Evolutionary conservation across 1,140 invertebrate species (phyloP).

Genomic region (Plodia interpunctella): DNA sequence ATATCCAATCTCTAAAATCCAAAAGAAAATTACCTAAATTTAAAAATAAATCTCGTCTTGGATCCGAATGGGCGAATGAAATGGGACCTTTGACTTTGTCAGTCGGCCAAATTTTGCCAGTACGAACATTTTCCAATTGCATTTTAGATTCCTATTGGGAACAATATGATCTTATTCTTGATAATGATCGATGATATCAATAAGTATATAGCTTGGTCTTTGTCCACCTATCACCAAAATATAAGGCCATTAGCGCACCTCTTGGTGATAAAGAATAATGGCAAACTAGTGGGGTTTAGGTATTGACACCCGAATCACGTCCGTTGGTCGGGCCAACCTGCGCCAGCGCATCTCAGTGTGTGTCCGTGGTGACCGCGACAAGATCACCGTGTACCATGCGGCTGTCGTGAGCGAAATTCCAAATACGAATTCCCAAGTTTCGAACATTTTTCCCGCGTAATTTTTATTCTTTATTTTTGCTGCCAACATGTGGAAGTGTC

Average conservation of each 20-base stretch:
- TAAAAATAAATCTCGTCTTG: too few relatives aligned
- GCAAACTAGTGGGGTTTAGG: constrained; percentile 40
- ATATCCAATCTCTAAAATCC: too few relatives aligned
- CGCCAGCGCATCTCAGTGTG: constrained; percentile 54
- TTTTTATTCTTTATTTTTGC: constrained; percentile 33
- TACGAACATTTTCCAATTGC: too few relatives aligned
- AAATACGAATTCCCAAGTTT: constrained; percentile 43
- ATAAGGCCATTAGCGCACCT: background rate
- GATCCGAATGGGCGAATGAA: too few relatives aligned
- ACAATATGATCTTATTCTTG: too few relatives aligned
- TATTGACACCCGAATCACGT: constrained; percentile 57
- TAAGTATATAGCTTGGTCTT: background rate
- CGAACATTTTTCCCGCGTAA: constrained; percentile 9
- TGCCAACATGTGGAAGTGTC: constrained; percentile 59
- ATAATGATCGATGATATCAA: too few relatives aligned
- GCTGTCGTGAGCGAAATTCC: constrained; percentile 46
- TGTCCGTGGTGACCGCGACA: constrained; percentile 49
- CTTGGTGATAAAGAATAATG: background rate
- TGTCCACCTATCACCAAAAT: constrained; percentile 9
- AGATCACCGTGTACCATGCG: constrained; percentile 49
- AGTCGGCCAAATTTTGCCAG: too few relatives aligned
- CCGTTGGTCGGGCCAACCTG: constrained; percentile 26
- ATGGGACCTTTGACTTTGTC: too few relatives aligned
- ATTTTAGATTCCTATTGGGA: too few relatives aligned
- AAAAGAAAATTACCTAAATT: too few relatives aligned